Evolutionary conservation across 1,140 invertebrate species (phyloP), one percentile per base, ranked within the genome.

Genomic region (Pseudomyrmex flavicornis): DNA sequence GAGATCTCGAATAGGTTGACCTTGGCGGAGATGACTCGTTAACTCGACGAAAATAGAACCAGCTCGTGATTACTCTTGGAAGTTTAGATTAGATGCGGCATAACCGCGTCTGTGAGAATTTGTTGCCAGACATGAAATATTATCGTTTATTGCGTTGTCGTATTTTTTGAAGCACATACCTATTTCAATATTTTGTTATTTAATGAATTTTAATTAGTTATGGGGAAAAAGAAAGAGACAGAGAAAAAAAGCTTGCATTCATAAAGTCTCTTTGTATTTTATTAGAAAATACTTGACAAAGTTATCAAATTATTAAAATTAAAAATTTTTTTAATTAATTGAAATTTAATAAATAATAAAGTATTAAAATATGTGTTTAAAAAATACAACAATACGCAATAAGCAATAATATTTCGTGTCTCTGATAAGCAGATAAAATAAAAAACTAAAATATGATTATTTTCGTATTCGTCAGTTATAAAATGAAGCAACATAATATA

Each of bases 1-100:
- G 15, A 70, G 66, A 70, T 72, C 44, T 80, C 54, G 69, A 35
- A 50, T 4, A 59, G 54, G 26, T 73, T 35, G 54, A 80, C 46
- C 54, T 70, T 35, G 54, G 46, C 9, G 26, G 20, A 70, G 26
- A 70, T 59, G 76, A 80, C 2, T 70, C 76, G 66, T 79, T 80
- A 61, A 20, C 50, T 79, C 46, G 75, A 56, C 13, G 68, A n/a
- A 46, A 13, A 66, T 69, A 48, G 35, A 26, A 15, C 26, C 52
- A 26, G 26, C 7, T n/a, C n/a, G 12, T 48, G 44, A 80, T 72
- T 35, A 72, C 52, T 80, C 20, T 72, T 15, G 66, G 9, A 48
- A 69, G 46, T 3, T 2, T 15, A 35, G n/a, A 44, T 68, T 52
- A 15, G 9, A 68, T 17, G 22, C 13, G 9, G 59, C 20, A 58